Evolutionary conservation across 2,888 invertebrate genomes (phyloP), one percentile per base, ranked within the genome.

Genomic region (Amiota minor): DNA sequence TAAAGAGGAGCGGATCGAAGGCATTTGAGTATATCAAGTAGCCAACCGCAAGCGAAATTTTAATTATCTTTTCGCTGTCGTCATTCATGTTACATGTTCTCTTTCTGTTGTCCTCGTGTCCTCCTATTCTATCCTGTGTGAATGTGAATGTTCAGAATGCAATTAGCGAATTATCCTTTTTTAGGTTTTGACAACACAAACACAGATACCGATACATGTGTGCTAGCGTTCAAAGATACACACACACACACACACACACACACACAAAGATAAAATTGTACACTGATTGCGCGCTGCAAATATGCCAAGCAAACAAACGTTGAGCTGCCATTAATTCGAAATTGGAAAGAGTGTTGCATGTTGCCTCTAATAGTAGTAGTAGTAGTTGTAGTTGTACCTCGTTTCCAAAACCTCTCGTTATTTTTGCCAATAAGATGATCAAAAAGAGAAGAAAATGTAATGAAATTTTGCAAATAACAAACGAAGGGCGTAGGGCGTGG

Each of bases 121-220:
- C n/a, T n/a, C n/a, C 35, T 23, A 35, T 35, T 35, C 35, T 35
- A 6, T 35, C 6, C 35, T 35, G 6, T 16, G 16, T 53, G 53
- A 0, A 53, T 53, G 53, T 14, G 20, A 20, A 20, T 59, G 20
- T 68, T n/a, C 56, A 14, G 56, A 72, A 72, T 72, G 71, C 56
- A 72, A 72, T 72, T 72, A 72, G 71, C 71, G 62, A 72, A 72
- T 72, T 72, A 72, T 65, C 53, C 71, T 65, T 65, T 35, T 72
- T 72, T 55, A 2, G 65, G 55, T 65, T 65, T 50, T 35, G 35
- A 20, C 65, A 50, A 68, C 12, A 50, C 53, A 68, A 12, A 68
- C 23, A 68, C 12, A 67, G 14, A 50, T 35, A 68, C 14, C 49
- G 4, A 46, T 9, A 67, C 65, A 50, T 12, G 47, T 20, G 61